phyloP scores from a whole-genome alignment of 2,113 vertebrate genomes.

The Orientallactaga bullata region DNA sequence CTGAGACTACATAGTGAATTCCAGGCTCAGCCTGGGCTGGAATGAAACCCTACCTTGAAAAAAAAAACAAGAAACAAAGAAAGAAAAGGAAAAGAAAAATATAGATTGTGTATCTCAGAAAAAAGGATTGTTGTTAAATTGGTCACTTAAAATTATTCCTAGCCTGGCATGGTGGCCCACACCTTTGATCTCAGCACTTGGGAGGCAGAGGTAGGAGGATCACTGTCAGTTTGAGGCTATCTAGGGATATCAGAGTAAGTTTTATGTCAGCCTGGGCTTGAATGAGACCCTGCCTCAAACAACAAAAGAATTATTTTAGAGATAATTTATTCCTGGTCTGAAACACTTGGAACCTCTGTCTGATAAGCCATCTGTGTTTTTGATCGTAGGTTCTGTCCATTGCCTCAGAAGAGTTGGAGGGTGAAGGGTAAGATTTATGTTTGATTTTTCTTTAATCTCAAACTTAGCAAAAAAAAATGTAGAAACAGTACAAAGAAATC shows the following conservation, averaged over 20 bases:
- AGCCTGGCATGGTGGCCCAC: no score
- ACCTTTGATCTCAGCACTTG: no score
- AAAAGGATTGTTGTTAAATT: not conserved
- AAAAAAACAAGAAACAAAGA: no score
- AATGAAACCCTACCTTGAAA: no score
- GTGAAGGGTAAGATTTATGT: constrained; percentile 91
- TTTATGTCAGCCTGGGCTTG: no score
- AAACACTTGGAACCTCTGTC: not conserved
- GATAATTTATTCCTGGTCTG: not conserved
- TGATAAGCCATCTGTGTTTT: constrained; percentile 58
- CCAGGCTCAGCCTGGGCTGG: no score
- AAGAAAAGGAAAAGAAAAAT: not conserved
- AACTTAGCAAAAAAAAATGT: not conserved
- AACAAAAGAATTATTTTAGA: not conserved
- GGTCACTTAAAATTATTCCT: not conserved
- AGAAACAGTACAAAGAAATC: not conserved
- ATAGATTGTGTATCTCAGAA: not conserved
- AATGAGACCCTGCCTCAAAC: no score
- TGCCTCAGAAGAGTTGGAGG: constrained; percentile 93
- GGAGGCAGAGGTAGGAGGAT: no score
- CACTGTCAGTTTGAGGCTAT: no score
- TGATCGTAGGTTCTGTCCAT: constrained; percentile 88
- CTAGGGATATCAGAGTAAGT: no score
- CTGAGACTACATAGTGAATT: no score
- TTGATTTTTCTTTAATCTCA: constrained; percentile 6